phyloP scores from a whole-genome alignment of 2,797 vertebrate genomes.

The Notolepis coatsorum region DNA sequence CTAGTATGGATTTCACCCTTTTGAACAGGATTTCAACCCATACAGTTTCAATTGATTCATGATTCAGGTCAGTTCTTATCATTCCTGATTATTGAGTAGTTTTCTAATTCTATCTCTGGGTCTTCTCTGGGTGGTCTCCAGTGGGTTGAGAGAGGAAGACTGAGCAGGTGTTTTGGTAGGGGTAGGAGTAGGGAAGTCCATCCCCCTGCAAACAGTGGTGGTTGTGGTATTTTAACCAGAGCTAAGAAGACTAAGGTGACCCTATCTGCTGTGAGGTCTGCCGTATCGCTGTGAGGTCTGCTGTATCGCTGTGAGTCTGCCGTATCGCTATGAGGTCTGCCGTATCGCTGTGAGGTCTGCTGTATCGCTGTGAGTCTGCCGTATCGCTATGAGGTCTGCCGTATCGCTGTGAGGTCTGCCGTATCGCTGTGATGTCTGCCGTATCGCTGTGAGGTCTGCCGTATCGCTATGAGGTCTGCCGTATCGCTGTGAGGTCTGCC shows the following conservation, averaged over 20 bases:
- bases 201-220: slow-evolving; percentile 33
- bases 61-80: too few relatives aligned
- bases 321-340: slow-evolving; percentile 36
- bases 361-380: too few relatives aligned
- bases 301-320: slow-evolving; percentile 32
- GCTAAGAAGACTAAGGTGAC: slow-evolving; percentile 31
- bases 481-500: slow-evolving; percentile 41
- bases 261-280: too few relatives aligned
- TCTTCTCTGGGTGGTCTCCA: neutral
- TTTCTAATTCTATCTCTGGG: too few relatives aligned
- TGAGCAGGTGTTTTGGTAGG: slow-evolving; percentile 52
- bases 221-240: slow-evolving; percentile 43
- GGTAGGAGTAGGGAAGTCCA: slow-evolving; percentile 41
- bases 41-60: too few relatives aligned
- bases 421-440: slow-evolving; percentile 32
- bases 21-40: too few relatives aligned
- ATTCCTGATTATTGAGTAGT: too few relatives aligned
- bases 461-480: slow-evolving; percentile 33
- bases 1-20: too few relatives aligned
- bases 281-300: slow-evolving; percentile 37
- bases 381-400: slow-evolving; percentile 33
- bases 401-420: slow-evolving; percentile 37
- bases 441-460: slow-evolving; percentile 37
- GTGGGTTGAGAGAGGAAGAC: slow-evolving; percentile 18
- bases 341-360: slow-evolving; percentile 37